phyloP scores from a whole-genome alignment of 2,113 vertebrate genomes.

The Phycodurus eques region DNA sequence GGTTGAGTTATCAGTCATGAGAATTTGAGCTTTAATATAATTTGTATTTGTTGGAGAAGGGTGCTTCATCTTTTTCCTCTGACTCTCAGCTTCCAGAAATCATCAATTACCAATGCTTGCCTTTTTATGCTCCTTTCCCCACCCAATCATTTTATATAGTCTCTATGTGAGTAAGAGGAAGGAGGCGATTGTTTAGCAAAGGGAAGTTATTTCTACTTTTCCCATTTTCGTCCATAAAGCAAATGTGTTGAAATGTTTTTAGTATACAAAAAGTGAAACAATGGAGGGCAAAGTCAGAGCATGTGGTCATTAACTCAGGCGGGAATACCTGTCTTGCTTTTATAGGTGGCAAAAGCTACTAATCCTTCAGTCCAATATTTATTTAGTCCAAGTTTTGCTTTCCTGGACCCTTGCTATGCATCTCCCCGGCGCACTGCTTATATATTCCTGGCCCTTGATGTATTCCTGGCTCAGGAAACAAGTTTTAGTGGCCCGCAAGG shows the following conservation, averaged over 20 bases:
- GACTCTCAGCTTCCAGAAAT: background rate
- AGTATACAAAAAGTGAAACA: constrained; percentile 58
- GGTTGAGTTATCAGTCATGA: background rate
- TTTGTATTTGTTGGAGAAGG: background rate
- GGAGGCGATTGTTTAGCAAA: constrained; percentile 35
- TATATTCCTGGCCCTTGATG: constrained; percentile 72
- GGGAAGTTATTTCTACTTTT: constrained; percentile 46
- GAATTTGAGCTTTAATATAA: background rate
- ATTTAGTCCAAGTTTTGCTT: constrained; percentile 65
- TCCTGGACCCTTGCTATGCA: constrained; percentile 67
- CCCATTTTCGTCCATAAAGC: constrained; percentile 49
- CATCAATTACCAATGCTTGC: constrained; percentile 7
- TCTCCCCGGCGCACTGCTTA: constrained; percentile 52
- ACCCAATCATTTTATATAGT: constrained; percentile 17
- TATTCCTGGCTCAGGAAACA: constrained; percentile 70
- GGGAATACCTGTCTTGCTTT: constrained; percentile 63
- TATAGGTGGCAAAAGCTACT: constrained; percentile 68
- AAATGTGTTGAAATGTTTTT: constrained; percentile 65
- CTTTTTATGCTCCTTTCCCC: constrained; percentile 8
- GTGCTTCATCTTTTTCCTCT: background rate
- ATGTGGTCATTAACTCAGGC: constrained; percentile 52
- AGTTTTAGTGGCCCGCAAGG: constrained; percentile 68
- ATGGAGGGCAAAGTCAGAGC: constrained; percentile 56
- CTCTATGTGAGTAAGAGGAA: constrained; percentile 34
- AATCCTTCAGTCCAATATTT: constrained; percentile 71